Base-by-base conservation (phyloP, 2,888 invertebrate species). In the Cremastinae sp. region DNA sequence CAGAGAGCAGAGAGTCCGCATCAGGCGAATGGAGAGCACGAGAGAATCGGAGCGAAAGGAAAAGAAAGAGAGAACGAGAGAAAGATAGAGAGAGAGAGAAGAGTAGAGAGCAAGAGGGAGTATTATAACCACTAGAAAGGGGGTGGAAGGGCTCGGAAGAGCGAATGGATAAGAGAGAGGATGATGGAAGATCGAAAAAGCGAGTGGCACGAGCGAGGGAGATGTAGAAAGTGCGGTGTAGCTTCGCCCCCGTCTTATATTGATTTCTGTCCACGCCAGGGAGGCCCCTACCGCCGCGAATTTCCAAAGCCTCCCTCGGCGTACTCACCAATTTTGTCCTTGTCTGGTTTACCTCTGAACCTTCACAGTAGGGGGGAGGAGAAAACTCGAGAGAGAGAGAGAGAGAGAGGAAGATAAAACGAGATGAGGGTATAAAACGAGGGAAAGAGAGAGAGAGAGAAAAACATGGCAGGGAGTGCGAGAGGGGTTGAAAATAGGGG, bases 221-320 rank as follows among this genome's bases (percentile, higher is more conserved):
- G 70, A 61, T 58, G 45, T 28, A 53, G 14, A 28, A 55, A 45
- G 16, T 28, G 58, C 53, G 61, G 74, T 66, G 68, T 82, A 82
- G 83, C 84, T 84, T 81, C 84, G 84, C 86, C 85, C 88, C 85
- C 88, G 89, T 89, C 89, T 89, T 89, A 89, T 89, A 89, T 89
- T 89, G 89, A 89, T 89, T 89, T 89, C 89, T 89, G 89, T 89
- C 89, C 89, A 88, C 86, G 85, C 84, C 88, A 85, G 28, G 28
- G 28, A 28, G 28, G 51, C 64, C 83, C 85, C 82, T 83, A 81
- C 81, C 82, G 28, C 28, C 28, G 28, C 81, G 79, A 82, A 81
- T 83, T 78, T 76, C 75, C 78, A 72, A 81, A 79, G 83, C 81
- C 76, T 76, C 81, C 68, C 78, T 53, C 80, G 69, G 71, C 76